Evolutionary conservation across 2,113 vertebrate species (phyloP), one percentile per base, ranked within the genome.

Genomic region (Tapirus terrestris): DNA sequence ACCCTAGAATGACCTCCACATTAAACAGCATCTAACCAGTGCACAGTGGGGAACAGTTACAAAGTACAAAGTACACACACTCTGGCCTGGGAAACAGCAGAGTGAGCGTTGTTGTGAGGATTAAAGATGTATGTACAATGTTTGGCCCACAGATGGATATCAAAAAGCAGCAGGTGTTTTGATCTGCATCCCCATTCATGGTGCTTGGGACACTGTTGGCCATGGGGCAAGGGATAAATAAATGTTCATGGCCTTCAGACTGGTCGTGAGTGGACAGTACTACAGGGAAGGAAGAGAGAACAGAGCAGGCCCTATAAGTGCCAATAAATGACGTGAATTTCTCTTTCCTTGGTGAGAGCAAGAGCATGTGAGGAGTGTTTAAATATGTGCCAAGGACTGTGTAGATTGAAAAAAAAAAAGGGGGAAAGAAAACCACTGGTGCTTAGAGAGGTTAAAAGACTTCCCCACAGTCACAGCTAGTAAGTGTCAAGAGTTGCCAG

Each of bases 1-100:
- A 43, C 7, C 33, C 33, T 39, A 56, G 45, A 48, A 61, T 45
- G 73, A 75, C 31, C n/a, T 31, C 61, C 65, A 60, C 9, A 25
- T 10, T 43, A 45, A 25, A 31, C 14, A 21, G 45, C 4, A 2
- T 6, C 11, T 11, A 23, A 14, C 43, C 36, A 31, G 33, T 27
- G n/a, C 12, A 6, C 16, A 6, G 33, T 17, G 14, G 14, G 7
- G 23, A 70, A 80, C 0, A 13, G 33, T 61, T 79, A 21, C 5
- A 10, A n/a, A 23, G 18, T 1, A 3, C 11, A 48, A 48, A 48
- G 48, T 7, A 17, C 1, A 0, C 23, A 8, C 0, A 1, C 13
- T 48, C 39, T 6, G 13, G 23, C 25, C 61, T 10, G 31, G n/a
- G 12, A 29, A 16, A 43, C 77, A 39, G 9, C 23, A 56, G 14